phyloP scores from a whole-genome alignment of 2,797 vertebrate species.

The Sebastes cheni region DNA sequence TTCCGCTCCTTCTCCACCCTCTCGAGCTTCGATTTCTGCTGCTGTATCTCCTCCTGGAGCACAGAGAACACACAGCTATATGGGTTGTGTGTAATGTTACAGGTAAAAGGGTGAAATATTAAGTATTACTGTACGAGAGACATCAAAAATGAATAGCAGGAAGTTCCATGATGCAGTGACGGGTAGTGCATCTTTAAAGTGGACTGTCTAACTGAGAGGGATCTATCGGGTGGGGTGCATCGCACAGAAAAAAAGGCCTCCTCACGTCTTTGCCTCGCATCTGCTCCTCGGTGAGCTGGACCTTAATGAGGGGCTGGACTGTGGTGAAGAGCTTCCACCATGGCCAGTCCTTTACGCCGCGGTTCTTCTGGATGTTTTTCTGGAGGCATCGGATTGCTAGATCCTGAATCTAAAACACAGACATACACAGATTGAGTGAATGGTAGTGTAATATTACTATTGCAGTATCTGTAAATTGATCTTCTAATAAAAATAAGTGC shows the following conservation, averaged over 20 bases:
- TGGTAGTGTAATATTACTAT: not conserved
- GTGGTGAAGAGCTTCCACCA: constrained; percentile 99
- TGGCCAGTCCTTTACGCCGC: constrained; percentile 93
- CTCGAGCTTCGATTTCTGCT: constrained; percentile 90
- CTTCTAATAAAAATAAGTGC: not conserved
- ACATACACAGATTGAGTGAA: not conserved
- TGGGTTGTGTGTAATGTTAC: not conserved
- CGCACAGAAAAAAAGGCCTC: constrained; percentile 3
- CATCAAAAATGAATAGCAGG: not conserved
- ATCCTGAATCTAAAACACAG: constrained; percentile 88
- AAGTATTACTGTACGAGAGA: not conserved
- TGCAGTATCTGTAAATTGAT: not conserved
- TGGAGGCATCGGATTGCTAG: constrained; percentile 92
- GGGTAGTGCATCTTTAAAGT: not conserved
- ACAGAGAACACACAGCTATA: constrained; percentile 24
- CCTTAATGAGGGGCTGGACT: constrained; percentile 93
- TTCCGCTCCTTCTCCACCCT: constrained; percentile 96
- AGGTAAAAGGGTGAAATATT: constrained; percentile 24
- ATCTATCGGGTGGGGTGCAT: not conserved
- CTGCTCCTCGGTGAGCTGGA: constrained; percentile 96
- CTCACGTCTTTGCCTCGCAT: constrained; percentile 93
- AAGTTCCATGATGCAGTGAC: not conserved
- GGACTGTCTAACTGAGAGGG: not conserved
- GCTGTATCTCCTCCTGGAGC: constrained; percentile 94
- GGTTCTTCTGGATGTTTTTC: constrained; percentile 89